phyloP scores from a whole-genome alignment of 2,888 invertebrate species.

The Ecliptopera silaceata region DNA sequence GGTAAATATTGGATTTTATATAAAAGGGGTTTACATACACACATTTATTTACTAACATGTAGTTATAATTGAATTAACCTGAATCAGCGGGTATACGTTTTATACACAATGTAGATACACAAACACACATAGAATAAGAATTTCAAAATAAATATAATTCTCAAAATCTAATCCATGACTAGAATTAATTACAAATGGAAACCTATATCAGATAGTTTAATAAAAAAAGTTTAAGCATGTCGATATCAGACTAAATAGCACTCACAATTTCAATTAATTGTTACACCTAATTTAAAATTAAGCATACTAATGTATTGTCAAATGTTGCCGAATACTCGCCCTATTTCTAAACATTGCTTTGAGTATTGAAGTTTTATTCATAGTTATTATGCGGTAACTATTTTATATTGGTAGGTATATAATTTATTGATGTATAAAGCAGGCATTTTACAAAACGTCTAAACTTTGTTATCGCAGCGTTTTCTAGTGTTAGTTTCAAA shows the following conservation, averaged over 20 bases:
- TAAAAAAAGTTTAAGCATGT: conserved; percentile 21
- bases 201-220: conserved; percentile 8
- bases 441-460: conserved; percentile 64
- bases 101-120: conserved; percentile 27
- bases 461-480: conserved; percentile 66
- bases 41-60: conserved; percentile 3
- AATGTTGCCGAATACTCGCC: conserved; percentile 77
- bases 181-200: conserved; percentile 47
- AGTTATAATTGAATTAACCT: neutral
- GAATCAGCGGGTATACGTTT: neutral
- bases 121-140: conserved; percentile 34
- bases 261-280: conserved; percentile 40
- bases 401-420: conserved; percentile 25
- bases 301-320: conserved; percentile 77
- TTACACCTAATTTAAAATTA: conserved; percentile 63
- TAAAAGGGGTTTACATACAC: conserved; percentile 13
- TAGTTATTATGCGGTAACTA: conserved; percentile 43
- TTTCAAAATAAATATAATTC: conserved; percentile 49
- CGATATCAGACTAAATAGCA: conserved; percentile 50
- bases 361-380: conserved; percentile 61
- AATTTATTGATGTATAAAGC: conserved; percentile 25
- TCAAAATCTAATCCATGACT: conserved; percentile 63
- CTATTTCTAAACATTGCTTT: conserved; percentile 65
- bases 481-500: conserved; percentile 57
- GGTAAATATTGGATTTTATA: conserved; percentile 17